A percentile compares a stretch with the other conserved stretches of the same genome.
Evolutionary conservation across 2,113 vertebrate genomes (phyloP).

Genomic region (Aphelocoma coerulescens): DNA sequence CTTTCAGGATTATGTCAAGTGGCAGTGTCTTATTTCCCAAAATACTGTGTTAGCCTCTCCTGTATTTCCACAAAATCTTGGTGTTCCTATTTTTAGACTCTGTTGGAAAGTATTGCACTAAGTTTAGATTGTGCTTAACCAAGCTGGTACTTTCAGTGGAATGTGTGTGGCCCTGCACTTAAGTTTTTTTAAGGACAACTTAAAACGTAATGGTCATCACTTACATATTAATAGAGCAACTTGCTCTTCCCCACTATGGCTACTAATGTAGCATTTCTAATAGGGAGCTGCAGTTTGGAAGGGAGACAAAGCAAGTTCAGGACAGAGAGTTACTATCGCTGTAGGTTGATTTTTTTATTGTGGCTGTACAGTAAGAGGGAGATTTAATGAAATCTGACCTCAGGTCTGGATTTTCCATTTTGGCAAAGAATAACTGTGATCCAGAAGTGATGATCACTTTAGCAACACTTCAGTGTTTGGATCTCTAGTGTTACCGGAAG

Average conservation of each 20-base stretch:
- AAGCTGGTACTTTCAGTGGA: background rate
- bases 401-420: background rate
- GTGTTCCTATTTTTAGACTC: background rate
- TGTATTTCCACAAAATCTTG: background rate
- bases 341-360: background rate
- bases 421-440: background rate
- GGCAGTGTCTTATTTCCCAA: background rate
- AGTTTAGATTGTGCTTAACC: slow-evolving; percentile 21
- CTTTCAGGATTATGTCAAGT: background rate
- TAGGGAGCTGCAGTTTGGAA: background rate
- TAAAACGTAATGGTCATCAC: background rate
- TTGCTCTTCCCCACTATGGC: background rate
- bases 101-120: background rate
- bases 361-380: background rate
- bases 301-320: background rate
- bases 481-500: fast-evolving
- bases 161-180: background rate
- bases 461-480: background rate
- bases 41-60: background rate
- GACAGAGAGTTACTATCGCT: background rate
- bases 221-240: background rate
- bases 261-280: background rate
- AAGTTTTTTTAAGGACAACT: background rate
- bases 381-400: background rate
- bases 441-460: background rate